Conservation (phyloP, 2,113 vertebrate genomes). For the Seriola rivoliana region DNA sequence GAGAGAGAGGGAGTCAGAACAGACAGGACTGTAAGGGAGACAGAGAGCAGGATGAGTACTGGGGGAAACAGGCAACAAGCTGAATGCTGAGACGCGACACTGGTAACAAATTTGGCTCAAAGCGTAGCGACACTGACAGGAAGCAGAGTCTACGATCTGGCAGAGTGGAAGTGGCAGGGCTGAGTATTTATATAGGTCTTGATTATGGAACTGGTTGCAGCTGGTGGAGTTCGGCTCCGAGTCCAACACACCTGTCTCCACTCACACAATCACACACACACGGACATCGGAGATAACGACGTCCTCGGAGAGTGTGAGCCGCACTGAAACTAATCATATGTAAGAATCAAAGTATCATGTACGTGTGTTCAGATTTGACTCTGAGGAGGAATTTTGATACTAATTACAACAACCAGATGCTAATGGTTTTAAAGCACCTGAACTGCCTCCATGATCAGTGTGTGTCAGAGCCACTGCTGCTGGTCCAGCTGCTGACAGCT, state of each 20-base stretch:
- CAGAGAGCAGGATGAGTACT: neutral
- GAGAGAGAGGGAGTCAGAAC: no score
- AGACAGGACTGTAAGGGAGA: no score
- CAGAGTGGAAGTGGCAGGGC: neutral
- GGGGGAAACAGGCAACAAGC: neutral
- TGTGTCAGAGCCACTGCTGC: no score
- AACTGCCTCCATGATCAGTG: neutral
- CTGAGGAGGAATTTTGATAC: neutral
- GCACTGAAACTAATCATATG: neutral
- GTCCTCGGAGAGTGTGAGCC: neutral
- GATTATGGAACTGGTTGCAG: neutral
- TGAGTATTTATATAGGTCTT: conserved; percentile 5
- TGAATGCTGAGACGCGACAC: neutral
- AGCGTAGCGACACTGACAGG: neutral
- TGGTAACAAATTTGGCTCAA: neutral
- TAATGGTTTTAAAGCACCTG: neutral
- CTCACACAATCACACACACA: neutral
- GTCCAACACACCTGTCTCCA: conserved; percentile 7
- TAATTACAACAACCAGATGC: neutral
- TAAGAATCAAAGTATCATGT: neutral
- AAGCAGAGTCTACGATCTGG: neutral
- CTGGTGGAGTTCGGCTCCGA: conserved; percentile 1
- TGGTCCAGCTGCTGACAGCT: no score
- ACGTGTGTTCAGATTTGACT: neutral
- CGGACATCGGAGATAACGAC: neutral